Percentiles rank a stretch among this genome's conserved stretches.
Conservation (phyloP, 2,888 invertebrate genomes). For the Drosophila siamana region DNA sequence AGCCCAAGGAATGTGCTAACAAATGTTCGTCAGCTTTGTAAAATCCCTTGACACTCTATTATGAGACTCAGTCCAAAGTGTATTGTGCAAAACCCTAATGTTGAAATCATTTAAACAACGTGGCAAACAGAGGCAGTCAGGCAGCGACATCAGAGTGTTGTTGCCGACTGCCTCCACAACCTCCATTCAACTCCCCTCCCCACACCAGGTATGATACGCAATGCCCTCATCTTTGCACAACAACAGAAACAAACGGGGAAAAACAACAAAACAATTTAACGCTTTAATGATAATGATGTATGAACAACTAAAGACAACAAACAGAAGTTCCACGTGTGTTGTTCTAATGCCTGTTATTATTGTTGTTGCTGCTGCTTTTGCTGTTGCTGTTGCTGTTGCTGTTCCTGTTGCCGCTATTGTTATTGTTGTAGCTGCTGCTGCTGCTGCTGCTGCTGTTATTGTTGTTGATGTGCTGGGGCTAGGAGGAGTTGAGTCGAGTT, state of each 20-base stretch:
- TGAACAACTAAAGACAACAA: conserved; percentile 77
- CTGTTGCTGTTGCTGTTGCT: conserved; percentile 39
- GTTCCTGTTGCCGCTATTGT: conserved; percentile 19
- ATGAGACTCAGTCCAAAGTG: conserved; percentile 19
- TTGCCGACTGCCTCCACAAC: background rate
- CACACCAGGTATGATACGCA: background rate
- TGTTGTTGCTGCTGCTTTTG: conserved; percentile 24
- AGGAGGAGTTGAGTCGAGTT: conserved; percentile 28
- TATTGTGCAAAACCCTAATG: conserved; percentile 51
- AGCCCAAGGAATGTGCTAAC: conserved; percentile 9
- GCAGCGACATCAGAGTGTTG: background rate
- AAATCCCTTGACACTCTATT: conserved; percentile 55
- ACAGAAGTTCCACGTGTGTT: conserved; percentile 66
- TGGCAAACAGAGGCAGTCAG: conserved; percentile 4
- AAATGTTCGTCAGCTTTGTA: conserved; percentile 19
- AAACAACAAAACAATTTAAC: conserved; percentile 77
- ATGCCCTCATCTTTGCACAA: conserved; percentile 22
- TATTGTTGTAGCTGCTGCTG: no score
- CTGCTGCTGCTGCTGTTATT: conserved; percentile 19
- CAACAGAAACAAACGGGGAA: conserved; percentile 15
- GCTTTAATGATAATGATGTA: conserved; percentile 80
- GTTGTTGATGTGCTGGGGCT: conserved; percentile 9
- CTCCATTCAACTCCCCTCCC: background rate
- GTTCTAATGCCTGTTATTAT: conserved; percentile 35
- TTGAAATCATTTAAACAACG: conserved; percentile 56